These are phyloP conservation scores for Papilio polyxenes DNA, from an alignment of 1,140 invertebrate species.

Conservation along the genomic window DNA sequence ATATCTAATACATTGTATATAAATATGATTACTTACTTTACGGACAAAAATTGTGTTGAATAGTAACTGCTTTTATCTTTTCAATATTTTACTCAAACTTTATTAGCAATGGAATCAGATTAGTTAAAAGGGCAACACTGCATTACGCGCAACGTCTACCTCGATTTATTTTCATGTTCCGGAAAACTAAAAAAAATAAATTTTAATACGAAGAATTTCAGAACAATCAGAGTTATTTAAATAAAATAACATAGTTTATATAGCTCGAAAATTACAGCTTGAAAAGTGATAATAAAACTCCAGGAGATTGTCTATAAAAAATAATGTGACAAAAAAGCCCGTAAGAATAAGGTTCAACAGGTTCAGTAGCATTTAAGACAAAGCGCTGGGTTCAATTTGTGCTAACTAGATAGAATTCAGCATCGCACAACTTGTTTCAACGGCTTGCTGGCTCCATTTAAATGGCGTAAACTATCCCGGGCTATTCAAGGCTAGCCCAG, in stretches of 20 bases:
- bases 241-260: not conserved
- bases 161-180: too few species aligned
- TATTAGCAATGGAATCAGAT: too few species aligned
- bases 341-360: not conserved
- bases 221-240: not conserved
- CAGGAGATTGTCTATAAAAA: not conserved
- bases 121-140: too few species aligned
- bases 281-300: not conserved
- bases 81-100: too few species aligned
- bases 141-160: too few species aligned
- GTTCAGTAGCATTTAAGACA: not conserved
- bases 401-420: conserved; percentile 19
- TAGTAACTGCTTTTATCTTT: too few species aligned
- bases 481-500: not conserved
- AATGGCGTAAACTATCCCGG: conserved; percentile 17
- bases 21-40: too few species aligned
- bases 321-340: not conserved
- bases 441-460: conserved; percentile 7
- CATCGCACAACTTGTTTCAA: not conserved
- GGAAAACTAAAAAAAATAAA: too few species aligned
- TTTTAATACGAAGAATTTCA: not conserved
- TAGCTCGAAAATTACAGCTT: not conserved
- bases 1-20: too few species aligned
- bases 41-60: too few species aligned
- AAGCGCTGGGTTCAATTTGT: not conserved